A percentile compares a stretch with the other conserved stretches of the same genome.
Evolutionary conservation across 2,888 invertebrate genomes (phyloP).

Genomic region (Odontocolon sp.): DNA sequence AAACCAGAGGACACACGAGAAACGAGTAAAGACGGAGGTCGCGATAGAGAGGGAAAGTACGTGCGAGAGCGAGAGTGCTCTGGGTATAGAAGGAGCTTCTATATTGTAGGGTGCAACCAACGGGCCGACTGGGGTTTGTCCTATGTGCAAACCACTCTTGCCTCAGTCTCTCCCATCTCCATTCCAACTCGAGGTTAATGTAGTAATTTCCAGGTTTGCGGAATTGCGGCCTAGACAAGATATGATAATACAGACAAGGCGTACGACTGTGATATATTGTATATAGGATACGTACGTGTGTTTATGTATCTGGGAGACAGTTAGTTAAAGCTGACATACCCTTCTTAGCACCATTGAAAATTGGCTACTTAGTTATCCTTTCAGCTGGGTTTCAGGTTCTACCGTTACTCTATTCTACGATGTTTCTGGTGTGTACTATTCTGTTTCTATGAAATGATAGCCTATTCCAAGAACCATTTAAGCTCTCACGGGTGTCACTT

Average conservation of each 20-base stretch:
- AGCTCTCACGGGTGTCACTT: background rate
- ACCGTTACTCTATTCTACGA: too few species aligned
- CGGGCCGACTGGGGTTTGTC: slow-evolving; percentile 1
- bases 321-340: background rate
- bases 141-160: slow-evolving; percentile 18
- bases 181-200: slow-evolving; percentile 61
- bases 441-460: background rate
- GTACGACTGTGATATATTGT: slow-evolving; percentile 27
- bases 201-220: slow-evolving; percentile 69
- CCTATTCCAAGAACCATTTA: background rate
- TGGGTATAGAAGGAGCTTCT: background rate
- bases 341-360: too few species aligned
- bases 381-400: too few species aligned
- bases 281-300: slow-evolving; percentile 8
- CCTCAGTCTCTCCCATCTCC: slow-evolving; percentile 25
- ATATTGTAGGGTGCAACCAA: slow-evolving; percentile 19
- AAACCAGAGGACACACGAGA: slow-evolving; percentile 18
- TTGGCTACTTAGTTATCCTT: too few species aligned
- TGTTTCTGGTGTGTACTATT: too few species aligned
- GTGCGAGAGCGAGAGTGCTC: slow-evolving; percentile 42
- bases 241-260: slow-evolving; percentile 67
- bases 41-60: slow-evolving; percentile 38
- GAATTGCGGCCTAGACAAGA: slow-evolving; percentile 68
- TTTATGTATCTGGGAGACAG: background rate
- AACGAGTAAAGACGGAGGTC: background rate